Conservation (phyloP, 2,113 vertebrate species). For the Motacilla alba region DNA sequence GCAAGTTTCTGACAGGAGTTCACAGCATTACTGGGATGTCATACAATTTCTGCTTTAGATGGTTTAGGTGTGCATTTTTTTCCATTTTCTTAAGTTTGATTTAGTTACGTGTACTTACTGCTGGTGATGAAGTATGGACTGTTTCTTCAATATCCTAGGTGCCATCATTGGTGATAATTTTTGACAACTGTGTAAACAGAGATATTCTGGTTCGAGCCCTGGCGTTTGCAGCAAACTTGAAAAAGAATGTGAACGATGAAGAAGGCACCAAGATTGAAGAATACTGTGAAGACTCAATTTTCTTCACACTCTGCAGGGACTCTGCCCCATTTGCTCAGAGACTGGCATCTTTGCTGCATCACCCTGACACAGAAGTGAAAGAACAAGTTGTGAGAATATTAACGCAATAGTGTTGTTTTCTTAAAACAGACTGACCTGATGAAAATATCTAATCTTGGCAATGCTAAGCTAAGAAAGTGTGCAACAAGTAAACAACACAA, state of each 20-base stretch:
- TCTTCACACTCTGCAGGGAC: constrained; percentile 79
- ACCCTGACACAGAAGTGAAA: constrained; percentile 83
- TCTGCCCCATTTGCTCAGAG: constrained; percentile 76
- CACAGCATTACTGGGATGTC: not conserved
- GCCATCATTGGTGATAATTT: constrained; percentile 81
- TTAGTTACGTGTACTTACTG: not conserved
- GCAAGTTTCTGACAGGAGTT: not conserved
- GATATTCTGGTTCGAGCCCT: constrained; percentile 85
- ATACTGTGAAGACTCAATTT: constrained; percentile 78
- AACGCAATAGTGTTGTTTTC: not conserved
- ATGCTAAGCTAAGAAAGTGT: not conserved
- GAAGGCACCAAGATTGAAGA: constrained; percentile 22
- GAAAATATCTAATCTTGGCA: not conserved
- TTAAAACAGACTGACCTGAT: not conserved
- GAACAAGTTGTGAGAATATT: constrained; percentile 83
- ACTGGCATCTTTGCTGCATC: constrained; percentile 78
- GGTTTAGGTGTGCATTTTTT: not conserved
- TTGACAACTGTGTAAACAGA: constrained; percentile 73
- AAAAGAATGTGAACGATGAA: constrained; percentile 46
- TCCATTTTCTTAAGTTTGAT: not conserved
- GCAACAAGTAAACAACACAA: not conserved
- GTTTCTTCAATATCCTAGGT: constrained; percentile 15
- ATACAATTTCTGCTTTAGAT: not conserved
- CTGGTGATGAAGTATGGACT: not conserved
- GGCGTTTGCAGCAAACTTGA: constrained; percentile 83